A percentile compares a stretch with the other conserved stretches of the same genome.
phyloP scores from a whole-genome alignment of 2,113 vertebrate genomes.

The Grallaria varia region DNA sequence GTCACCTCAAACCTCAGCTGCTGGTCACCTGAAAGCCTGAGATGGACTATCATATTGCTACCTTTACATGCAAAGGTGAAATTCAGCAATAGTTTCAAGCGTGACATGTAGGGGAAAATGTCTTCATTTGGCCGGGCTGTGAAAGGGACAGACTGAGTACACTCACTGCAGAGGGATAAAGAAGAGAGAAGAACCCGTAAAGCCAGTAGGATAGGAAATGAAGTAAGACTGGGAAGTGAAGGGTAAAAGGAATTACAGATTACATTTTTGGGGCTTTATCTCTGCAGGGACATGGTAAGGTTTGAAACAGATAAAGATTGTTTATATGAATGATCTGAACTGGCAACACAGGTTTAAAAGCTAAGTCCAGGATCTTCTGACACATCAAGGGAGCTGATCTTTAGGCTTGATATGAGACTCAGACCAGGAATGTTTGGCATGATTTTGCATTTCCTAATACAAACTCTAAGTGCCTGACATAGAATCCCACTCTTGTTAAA shows the following conservation, averaged over 20 bases:
- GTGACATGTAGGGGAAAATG: neutral
- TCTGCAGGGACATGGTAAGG: neutral
- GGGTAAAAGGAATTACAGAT: neutral
- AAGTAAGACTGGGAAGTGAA: neutral
- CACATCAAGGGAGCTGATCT: neutral
- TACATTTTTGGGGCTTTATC: neutral
- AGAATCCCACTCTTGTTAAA: constrained; percentile 35
- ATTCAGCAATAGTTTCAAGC: neutral
- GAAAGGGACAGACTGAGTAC: neutral
- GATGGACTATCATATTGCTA: neutral
- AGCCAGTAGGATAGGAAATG: neutral
- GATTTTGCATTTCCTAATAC: neutral
- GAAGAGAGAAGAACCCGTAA: neutral
- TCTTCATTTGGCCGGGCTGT: neutral
- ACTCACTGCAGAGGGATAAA: neutral
- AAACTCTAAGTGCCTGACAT: neutral
- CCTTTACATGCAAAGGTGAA: neutral
- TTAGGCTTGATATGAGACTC: neutral
- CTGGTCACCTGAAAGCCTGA: neutral
- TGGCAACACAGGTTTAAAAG: neutral
- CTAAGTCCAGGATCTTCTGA: neutral
- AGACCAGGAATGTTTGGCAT: neutral
- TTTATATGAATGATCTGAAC: neutral
- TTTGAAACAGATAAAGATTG: neutral
- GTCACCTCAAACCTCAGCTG: neutral